Evolutionary conservation across 30 jellyfish, hydroid and myxozoan species (phyloP).

Genomic region (Pseudorhiza aurosa): DNA sequence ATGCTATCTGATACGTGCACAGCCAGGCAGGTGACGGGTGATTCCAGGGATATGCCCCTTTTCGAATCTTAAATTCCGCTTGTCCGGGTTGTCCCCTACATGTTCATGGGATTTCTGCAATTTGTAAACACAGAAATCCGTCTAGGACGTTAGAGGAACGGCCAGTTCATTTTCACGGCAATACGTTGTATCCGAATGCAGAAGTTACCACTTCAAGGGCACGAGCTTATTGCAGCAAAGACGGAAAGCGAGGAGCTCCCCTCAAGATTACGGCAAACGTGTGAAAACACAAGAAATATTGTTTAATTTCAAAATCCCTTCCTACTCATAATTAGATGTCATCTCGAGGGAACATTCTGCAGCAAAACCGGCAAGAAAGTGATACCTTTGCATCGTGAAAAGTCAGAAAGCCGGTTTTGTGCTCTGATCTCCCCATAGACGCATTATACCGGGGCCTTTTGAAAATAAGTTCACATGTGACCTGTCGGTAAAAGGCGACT

Average conservation of each 20-base stretch:
- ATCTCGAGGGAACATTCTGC: neutral
- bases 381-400: neutral
- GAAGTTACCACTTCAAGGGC: too few relatives aligned
- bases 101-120: neutral
- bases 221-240: too few relatives aligned
- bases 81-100: slow-evolving; percentile 27
- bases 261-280: neutral
- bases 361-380: neutral
- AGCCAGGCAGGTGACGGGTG: slow-evolving; percentile 70
- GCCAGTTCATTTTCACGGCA: too few relatives aligned
- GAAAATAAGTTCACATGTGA: slow-evolving; percentile 61
- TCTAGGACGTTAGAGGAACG: too few relatives aligned
- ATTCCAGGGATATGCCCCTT: slow-evolving; percentile 42
- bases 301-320: too few relatives aligned
- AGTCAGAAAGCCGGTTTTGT: slow-evolving; percentile 14
- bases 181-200: too few relatives aligned
- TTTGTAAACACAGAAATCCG: neutral
- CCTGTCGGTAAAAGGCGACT: slow-evolving; percentile 1
- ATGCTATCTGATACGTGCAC: slow-evolving; percentile 20
- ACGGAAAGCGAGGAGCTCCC: neutral
- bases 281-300: neutral
- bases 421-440: neutral
- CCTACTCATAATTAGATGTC: neutral
- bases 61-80: neutral
- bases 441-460: slow-evolving; percentile 1